Evolutionary conservation across 2,888 invertebrate species (phyloP).

Genomic region (Aleiodes leptofemur): DNA sequence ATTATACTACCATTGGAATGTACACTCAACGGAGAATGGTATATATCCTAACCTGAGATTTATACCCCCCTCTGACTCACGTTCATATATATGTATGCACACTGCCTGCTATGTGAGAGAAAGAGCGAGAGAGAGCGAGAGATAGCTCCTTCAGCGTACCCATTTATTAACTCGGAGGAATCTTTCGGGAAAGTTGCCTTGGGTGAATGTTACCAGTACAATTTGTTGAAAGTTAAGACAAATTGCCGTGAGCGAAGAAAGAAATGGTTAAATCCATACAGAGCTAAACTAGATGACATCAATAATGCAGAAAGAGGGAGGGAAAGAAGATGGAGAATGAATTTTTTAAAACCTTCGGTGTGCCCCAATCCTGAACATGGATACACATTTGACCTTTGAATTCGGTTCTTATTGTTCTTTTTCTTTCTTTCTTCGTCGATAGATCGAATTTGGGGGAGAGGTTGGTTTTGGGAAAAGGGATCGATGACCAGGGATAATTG

Average conservation of each 20-base stretch:
- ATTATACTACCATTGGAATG: constrained; percentile 21
- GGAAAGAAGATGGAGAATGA: constrained; percentile 28
- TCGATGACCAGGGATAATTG: no score
- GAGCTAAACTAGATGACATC: constrained; percentile 43
- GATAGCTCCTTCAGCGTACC: constrained; percentile 9
- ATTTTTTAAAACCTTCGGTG: constrained; percentile 28
- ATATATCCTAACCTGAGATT: constrained; percentile 9
- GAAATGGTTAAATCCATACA: constrained; percentile 26
- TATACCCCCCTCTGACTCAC: constrained; percentile 20
- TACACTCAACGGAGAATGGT: not conserved
- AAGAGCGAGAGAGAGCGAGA: no score
- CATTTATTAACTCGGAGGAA: constrained; percentile 25
- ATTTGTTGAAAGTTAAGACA: constrained; percentile 34
- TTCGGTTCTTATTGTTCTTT: not conserved
- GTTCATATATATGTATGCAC: constrained; percentile 4
- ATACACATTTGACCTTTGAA: constrained; percentile 28
- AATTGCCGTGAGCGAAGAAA: constrained; percentile 29
- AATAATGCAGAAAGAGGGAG: constrained; percentile 35
- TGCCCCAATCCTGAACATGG: constrained; percentile 11
- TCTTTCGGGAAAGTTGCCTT: constrained; percentile 18
- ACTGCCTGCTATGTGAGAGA: no score
- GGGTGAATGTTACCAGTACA: constrained; percentile 29
- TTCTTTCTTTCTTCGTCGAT: not conserved
- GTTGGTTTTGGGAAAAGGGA: not conserved
- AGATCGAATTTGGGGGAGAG: no score